Base-by-base conservation (phyloP, 2,888 invertebrate species). In the Ditula angustiorana region DNA sequence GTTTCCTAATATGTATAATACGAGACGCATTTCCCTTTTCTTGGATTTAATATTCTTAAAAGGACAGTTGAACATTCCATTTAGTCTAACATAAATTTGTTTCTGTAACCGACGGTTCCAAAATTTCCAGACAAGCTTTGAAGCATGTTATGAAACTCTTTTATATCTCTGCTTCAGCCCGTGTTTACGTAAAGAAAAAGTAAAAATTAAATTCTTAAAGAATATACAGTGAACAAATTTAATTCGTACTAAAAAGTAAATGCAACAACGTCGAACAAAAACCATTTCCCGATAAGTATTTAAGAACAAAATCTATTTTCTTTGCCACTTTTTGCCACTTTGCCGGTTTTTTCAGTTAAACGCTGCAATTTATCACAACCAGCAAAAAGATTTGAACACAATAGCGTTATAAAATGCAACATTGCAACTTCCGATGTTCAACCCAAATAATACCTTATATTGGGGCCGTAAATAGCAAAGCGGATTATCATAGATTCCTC, bases 401-500 rank as follows among this genome's bases (percentile, higher is more conserved):
- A 56, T 49, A 21, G 13, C 11, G 8, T 44, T 26, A 13, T 49
- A 33, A 44, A 63, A 33, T 28, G 57, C 44, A 62, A 50, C 57
- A 57, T 46, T 44, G 50, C 41, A 57, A 50, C 13, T 24, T 11
- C 13, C 13, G 5, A 55, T 5, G n/a, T 21, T 0, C n/a, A 16
- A 21, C 13, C n/a, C 19, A 63, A 63, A 52, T 58, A 46, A 58
- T 58, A 26, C 52, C 58, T 52, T 58, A 63, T 33, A 44, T 4
- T 46, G 10, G 4, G 33, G 28, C 41, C 46, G 26, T 57, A 59
- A 55, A 61, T 68, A 65, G 62, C 63, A 64, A 61, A 70, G 68
- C 68, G 71, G 67, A 72, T 72, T 58, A 63, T 52, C 67, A 64
- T 60, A 55, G 66, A 67, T 70, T 69, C 73, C 69, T 71, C 71